Evolutionary conservation across 1,140 invertebrate genomes (phyloP).

Genomic region (Caenorhabditis inopinata): DNA sequence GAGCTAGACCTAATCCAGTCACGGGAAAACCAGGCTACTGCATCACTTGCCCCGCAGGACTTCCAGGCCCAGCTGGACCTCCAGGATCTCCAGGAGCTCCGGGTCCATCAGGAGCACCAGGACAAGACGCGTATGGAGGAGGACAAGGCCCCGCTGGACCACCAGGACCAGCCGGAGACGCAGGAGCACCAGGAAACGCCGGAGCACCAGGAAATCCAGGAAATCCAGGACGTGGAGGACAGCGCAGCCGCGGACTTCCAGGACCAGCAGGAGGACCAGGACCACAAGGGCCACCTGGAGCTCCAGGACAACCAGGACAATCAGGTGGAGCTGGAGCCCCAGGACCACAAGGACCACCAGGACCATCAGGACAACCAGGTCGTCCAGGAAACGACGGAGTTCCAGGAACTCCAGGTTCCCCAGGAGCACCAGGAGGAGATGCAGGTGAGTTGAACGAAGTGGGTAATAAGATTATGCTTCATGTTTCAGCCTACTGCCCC

Average conservation of each 20-base stretch:
- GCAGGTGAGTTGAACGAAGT: neutral
- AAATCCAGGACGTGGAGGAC: slow-evolving; percentile 27
- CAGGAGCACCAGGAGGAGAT: slow-evolving; percentile 20
- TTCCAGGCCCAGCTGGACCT: slow-evolving; percentile 35
- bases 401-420: slow-evolving; percentile 4
- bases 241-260: neutral
- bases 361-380: slow-evolving; percentile 20
- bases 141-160: slow-evolving; percentile 25
- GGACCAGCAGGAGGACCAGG: slow-evolving; percentile 33
- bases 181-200: neutral
- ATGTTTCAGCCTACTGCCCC: slow-evolving; percentile 30
- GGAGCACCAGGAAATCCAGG: neutral
- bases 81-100: slow-evolving; percentile 26
- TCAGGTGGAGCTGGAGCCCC: neutral
- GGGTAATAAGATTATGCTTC: no score
- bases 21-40: slow-evolving; percentile 36
- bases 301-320: slow-evolving; percentile 13
- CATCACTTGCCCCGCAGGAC: slow-evolving; percentile 48
- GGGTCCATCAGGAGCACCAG: slow-evolving; percentile 14
- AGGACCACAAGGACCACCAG: slow-evolving; percentile 31
- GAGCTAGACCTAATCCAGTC: slow-evolving; percentile 2
- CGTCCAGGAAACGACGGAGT: slow-evolving; percentile 7
- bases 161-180: slow-evolving; percentile 19
- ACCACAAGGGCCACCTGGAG: slow-evolving; percentile 25
- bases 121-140: neutral